A percentile compares a stretch with the other conserved stretches of the same genome.
Evolutionary conservation across 1,140 invertebrate species (phyloP).

Genomic region (Drosophila saltans): DNA sequence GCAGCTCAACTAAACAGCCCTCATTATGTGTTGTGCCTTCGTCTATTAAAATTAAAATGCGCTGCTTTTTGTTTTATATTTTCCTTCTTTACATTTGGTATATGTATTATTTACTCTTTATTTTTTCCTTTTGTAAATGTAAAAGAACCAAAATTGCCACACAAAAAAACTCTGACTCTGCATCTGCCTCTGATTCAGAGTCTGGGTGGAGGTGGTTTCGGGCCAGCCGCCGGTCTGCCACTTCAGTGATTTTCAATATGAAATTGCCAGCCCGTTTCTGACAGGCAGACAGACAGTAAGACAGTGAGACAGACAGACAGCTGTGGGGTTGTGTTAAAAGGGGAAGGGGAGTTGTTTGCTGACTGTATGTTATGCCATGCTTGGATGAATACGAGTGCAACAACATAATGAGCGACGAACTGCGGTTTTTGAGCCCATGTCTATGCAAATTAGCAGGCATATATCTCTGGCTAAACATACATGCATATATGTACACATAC

Average conservation of each 20-base stretch:
- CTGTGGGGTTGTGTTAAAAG: neutral
- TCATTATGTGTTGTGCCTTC: constrained; percentile 59
- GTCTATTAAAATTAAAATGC: constrained; percentile 76
- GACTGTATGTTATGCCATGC: constrained; percentile 61
- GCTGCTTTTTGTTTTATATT: constrained; percentile 23
- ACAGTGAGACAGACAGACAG: constrained; percentile 1
- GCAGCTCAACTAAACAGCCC: constrained; percentile 53
- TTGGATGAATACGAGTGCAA: constrained; percentile 69
- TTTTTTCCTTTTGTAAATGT: too few relatives aligned
- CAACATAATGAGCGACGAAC: constrained; percentile 63
- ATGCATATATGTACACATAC: neutral
- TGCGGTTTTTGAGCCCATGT: constrained; percentile 56
- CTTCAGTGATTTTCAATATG: constrained; percentile 80
- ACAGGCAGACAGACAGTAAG: constrained; percentile 47
- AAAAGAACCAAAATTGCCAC: constrained; percentile 72
- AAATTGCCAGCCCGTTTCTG: constrained; percentile 55
- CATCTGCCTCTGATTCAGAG: neutral
- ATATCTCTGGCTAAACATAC: constrained; percentile 3
- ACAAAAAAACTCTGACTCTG: constrained; percentile 56
- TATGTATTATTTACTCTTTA: neutral
- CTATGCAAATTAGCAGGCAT: constrained; percentile 58
- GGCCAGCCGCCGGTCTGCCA: constrained; percentile 65
- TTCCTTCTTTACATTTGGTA: constrained; percentile 27
- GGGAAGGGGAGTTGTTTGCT: constrained; percentile 30
- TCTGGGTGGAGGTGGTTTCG: neutral